Percentiles rank a stretch among this genome's conserved stretches.
These are phyloP conservation scores for Lacerta agilis DNA, from an alignment of 2,797 vertebrate species.

Conservation along the genomic window DNA sequence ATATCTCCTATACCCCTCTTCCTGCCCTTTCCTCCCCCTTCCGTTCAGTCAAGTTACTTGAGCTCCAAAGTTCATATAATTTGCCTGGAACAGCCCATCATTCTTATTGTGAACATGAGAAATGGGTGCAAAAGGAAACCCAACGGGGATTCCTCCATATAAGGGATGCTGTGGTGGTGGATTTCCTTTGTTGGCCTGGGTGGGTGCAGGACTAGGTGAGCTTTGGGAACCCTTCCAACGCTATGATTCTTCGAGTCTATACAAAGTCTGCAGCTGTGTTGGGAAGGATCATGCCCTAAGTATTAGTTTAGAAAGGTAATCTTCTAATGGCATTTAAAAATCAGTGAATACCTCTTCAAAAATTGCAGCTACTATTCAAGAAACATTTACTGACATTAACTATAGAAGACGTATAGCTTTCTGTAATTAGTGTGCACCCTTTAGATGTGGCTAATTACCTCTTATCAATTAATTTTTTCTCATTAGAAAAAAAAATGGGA, in stretches of 20 bases:
- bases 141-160: neutral
- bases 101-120: neutral
- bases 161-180: neutral
- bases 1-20: neutral
- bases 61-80: neutral
- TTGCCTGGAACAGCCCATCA: neutral
- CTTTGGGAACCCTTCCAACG: neutral
- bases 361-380: constrained; percentile 58
- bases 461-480: constrained; percentile 74
- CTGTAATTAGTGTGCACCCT: constrained; percentile 76
- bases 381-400: constrained; percentile 66
- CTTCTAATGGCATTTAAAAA: constrained; percentile 70
- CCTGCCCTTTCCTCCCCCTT: neutral
- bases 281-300: neutral
- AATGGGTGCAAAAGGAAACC: neutral
- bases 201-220: neutral
- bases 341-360: constrained; percentile 56
- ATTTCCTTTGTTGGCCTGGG: neutral
- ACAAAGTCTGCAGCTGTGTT: constrained; percentile 24
- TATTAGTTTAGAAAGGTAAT: constrained; percentile 65
- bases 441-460: constrained; percentile 80
- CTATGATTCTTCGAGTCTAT: neutral
- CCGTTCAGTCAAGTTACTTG: neutral
- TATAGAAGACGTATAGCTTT: constrained; percentile 70
- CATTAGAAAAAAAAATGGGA: constrained; percentile 31